Percentiles rank a stretch among this genome's conserved stretches.
phyloP scores from a whole-genome alignment of 1,140 invertebrate genomes.

The Meloidogyne chitwoodi region DNA sequence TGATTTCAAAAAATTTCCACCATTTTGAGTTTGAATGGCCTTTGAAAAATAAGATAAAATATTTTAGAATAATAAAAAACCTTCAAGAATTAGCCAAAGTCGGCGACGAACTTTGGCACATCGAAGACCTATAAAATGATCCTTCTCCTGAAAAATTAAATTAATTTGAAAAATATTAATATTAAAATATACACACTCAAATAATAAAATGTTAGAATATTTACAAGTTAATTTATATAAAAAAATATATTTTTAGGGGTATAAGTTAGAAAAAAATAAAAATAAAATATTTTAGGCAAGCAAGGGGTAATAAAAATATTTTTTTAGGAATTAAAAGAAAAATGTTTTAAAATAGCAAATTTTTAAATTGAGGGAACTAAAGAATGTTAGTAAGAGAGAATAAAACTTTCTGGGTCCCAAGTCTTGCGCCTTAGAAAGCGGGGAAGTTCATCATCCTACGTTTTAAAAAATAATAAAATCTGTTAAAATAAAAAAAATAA shows the following conservation, averaged over 20 bases:
- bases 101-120: slow-evolving; percentile 54
- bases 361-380: too few relatives aligned
- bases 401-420: slow-evolving; percentile 46
- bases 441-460: slow-evolving; percentile 17
- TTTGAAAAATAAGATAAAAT: neutral
- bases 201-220: neutral
- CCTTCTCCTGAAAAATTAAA: slow-evolving; percentile 51
- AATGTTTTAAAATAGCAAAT: too few relatives aligned
- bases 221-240: neutral
- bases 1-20: slow-evolving; percentile 60
- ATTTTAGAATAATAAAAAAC: neutral
- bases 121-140: slow-evolving; percentile 57
- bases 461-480: slow-evolving; percentile 8
- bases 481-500: neutral
- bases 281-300: neutral
- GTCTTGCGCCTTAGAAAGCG: slow-evolving; percentile 26
- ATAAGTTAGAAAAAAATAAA: neutral
- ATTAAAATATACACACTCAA: neutral
- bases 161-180: neutral
- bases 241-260: neutral
- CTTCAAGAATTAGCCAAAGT: slow-evolving; percentile 55
- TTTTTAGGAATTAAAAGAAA: too few relatives aligned
- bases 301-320: too few relatives aligned
- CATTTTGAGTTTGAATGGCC: slow-evolving; percentile 55
- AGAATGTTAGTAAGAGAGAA: neutral